These are phyloP conservation scores for Poeciliopsis infans DNA, from an alignment of 2,797 vertebrate species.

Conservation along the genomic window DNA sequence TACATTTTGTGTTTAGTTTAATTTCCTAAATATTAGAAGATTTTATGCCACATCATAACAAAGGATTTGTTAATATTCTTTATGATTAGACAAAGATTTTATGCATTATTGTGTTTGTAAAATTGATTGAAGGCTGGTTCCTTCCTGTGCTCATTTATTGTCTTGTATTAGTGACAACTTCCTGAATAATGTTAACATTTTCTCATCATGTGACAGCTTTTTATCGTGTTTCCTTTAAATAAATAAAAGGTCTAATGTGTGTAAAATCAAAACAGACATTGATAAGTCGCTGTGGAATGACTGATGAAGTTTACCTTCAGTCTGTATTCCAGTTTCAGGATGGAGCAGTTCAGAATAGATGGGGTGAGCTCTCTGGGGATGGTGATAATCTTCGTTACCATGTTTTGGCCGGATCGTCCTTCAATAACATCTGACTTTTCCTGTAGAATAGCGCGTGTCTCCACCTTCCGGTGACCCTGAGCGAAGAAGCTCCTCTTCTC, in stretches of 20 bases:
- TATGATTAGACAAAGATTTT: slow-evolving; percentile 30
- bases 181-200: not conserved
- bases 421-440: slow-evolving; percentile 47
- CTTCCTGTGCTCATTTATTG: not conserved
- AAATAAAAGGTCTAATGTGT: not conserved
- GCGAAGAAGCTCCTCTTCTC: slow-evolving; percentile 67
- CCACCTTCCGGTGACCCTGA: slow-evolving; percentile 48
- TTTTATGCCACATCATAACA: not conserved
- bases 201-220: not conserved
- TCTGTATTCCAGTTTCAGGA: slow-evolving; percentile 74
- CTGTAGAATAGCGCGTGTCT: slow-evolving; percentile 41
- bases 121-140: not conserved
- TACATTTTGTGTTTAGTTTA: not conserved
- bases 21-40: not conserved
- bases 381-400: slow-evolving; percentile 49
- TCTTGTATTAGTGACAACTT: not conserved
- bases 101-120: not conserved
- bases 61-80: not conserved
- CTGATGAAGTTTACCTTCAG: slow-evolving; percentile 81
- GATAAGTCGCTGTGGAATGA: too few species aligned
- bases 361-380: slow-evolving; percentile 56
- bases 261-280: not conserved
- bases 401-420: slow-evolving; percentile 22
- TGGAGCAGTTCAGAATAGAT: slow-evolving; percentile 72
- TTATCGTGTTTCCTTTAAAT: not conserved